These are phyloP conservation scores for Esox niger DNA, from an alignment of 2,113 vertebrate genomes.

Conservation along the genomic window DNA sequence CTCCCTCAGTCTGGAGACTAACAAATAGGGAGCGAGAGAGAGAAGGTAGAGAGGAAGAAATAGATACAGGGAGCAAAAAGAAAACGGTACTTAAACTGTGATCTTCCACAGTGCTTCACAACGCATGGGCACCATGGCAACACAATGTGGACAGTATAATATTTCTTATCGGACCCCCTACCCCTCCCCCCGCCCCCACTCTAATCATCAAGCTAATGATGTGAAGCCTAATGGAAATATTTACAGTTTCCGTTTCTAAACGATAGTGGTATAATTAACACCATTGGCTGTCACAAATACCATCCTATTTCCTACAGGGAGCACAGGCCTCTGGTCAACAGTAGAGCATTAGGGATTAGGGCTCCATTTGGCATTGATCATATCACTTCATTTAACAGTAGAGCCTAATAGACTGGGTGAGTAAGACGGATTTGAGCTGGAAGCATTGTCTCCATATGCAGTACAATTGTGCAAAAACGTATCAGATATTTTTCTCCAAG, in stretches of 20 bases:
- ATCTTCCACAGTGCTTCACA: too few species aligned
- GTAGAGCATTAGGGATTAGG: too few species aligned
- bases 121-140: conserved; percentile 21
- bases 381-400: conserved; percentile 49
- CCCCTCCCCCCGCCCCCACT: background rate
- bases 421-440: background rate
- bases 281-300: background rate
- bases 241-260: conserved; percentile 55
- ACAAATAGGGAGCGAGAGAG: conserved; percentile 3
- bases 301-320: too few species aligned
- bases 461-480: background rate
- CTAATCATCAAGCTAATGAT: conserved; percentile 40
- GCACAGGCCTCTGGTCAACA: too few species aligned
- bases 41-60: conserved; percentile 3
- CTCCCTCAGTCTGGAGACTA: background rate
- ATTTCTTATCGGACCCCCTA: conserved; percentile 21
- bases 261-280: conserved; percentile 59
- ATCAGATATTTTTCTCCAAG: background rate
- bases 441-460: background rate
- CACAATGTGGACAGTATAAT: conserved; percentile 15
- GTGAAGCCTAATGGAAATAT: conserved; percentile 50
- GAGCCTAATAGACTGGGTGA: conserved; percentile 22
- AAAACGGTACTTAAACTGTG: background rate
- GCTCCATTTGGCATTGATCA: background rate
- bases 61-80: background rate